Base-by-base conservation (phyloP, 2,113 vertebrate genomes). In the Cygnus buccinator region DNA sequence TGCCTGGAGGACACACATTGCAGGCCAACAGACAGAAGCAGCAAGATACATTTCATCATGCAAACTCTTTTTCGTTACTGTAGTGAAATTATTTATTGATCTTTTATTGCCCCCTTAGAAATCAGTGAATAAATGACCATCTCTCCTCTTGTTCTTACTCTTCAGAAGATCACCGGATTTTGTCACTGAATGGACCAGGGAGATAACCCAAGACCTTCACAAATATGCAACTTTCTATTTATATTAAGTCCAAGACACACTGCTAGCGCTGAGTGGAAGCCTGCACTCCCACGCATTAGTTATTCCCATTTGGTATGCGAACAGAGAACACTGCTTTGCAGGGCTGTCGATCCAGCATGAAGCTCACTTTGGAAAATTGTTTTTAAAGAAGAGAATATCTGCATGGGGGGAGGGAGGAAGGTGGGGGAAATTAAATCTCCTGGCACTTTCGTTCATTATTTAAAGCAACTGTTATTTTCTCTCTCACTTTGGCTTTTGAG, bases 381-480 rank as follows among this genome's bases (percentile, higher is more conserved):
- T 95, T 88, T 93, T 73, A 90, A 91, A 84, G 43, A 59, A 86
- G 78, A 93, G 39, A 89, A 52, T 91, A 86, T 95, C 89, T 94
- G 65, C 82, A 86, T 84, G 54, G 77, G 55, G 50, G 23, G 37
- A 54, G 20, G 21, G 28, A 9, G 67, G 50, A 76, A 82, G 21
- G 23, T 65, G 35, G 43, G 44, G 59, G 48, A 29, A 77, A 87
- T 91, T 52, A 95, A 93, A 54, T 71, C 84, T 82, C 62, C 62
- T 93, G 81, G 66, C 80, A 52, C 29, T 95, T 94, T 59, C 4
- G 35, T 87, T 95, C 96, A 96, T 96, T 96, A 92, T 92, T 96
- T 96, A 94, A 96, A 92, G 89, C 61, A 88, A 92, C 68, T 79
- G 43, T 92, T 96, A 81, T 88, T 94, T 92, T 91, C 55, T 77